These are phyloP conservation scores for Harpalus rufipes DNA, from an alignment of 2,888 invertebrate species.

Conservation along the genomic window DNA sequence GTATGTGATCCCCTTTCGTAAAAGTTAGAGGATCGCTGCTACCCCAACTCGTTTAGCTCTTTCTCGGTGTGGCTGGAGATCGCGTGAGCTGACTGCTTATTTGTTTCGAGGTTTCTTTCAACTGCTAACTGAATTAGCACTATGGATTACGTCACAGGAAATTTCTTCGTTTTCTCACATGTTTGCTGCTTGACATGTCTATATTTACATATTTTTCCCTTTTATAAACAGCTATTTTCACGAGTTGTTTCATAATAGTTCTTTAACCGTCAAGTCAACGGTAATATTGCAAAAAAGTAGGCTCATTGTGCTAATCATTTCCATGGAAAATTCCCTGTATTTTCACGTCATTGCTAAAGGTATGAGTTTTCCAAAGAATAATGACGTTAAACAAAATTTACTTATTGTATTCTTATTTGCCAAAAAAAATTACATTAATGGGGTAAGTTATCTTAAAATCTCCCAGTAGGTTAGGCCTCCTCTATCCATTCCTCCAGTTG, in stretches of 20 bases:
- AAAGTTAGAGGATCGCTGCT: neutral
- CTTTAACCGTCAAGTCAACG: neutral
- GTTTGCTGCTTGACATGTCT: constrained; percentile 1
- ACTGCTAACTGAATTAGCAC: constrained; percentile 41
- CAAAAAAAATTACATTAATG: too few species aligned
- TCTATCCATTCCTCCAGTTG: constrained; percentile 11
- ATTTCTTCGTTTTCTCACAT: constrained; percentile 23
- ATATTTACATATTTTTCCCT: constrained; percentile 12
- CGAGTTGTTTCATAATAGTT: neutral
- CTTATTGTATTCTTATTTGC: too few species aligned
- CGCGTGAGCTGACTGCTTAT: constrained; percentile 49
- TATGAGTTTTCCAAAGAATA: too few species aligned
- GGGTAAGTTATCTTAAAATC: too few species aligned
- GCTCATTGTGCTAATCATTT: neutral
- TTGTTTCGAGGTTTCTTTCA: constrained; percentile 30
- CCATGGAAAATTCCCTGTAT: neutral
- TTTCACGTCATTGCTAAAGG: neutral
- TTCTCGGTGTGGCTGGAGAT: neutral
- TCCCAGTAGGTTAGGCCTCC: neutral
- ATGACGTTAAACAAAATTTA: too few species aligned
- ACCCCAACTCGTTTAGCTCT: constrained; percentile 1
- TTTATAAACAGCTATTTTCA: neutral
- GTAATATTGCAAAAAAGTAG: neutral
- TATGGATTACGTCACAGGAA: constrained; percentile 30
- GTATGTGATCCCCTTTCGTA: neutral